Base-by-base conservation (phyloP, 2,797 vertebrate genomes). In the Artibeus lituratus region DNA sequence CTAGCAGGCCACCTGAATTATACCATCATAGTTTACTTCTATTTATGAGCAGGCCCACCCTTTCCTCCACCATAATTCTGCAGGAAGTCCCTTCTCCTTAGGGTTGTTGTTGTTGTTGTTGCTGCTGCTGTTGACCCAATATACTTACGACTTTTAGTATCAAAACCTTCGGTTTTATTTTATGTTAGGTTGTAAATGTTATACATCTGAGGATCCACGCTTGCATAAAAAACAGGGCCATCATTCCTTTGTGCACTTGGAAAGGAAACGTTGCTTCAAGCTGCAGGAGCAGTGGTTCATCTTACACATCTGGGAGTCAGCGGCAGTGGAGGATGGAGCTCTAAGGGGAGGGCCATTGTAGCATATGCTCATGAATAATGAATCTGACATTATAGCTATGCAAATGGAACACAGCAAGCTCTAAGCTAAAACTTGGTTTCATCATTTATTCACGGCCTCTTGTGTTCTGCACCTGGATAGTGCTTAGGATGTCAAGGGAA, bases 291-390 rank as follows among this genome's bases (percentile, higher is more conserved):
- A 89, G 94, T 74, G 90, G 85, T 96, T 96, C 57, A 95, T 96
- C 95, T 88, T 72, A 83, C 91, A 83, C 94, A 92, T 72, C 76
- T 5, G 87, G 96, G 82, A 96, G 72, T 97, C 39, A 94, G 94
- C 74, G 88, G 95, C 95, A 8, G 78, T 29, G 44, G 83, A 85
- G 11, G 87, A 70, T 85, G 35, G 69, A 29, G 57, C 84, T 67
- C 16, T 62, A 94, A 97, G 97, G 96, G 94, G 7, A 55, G 91
- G 95, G 86, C 93, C 97, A 96, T 92, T 32, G 77, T 93, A 90
- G 94, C 86, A 97, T 95, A 76, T 96, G 97, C 97, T 98, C 95
- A 96, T 97, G 98, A 98, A 98, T 98, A 97, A 98, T 97, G 98
- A 97, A 98, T 96, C 96, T 97, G 97, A 97, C 91, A 96, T 88